A percentile compares a stretch with the other conserved stretches of the same genome.
These are phyloP conservation scores for Baryphthengus martii DNA, from an alignment of 2,113 vertebrate genomes.

Conservation along the genomic window DNA sequence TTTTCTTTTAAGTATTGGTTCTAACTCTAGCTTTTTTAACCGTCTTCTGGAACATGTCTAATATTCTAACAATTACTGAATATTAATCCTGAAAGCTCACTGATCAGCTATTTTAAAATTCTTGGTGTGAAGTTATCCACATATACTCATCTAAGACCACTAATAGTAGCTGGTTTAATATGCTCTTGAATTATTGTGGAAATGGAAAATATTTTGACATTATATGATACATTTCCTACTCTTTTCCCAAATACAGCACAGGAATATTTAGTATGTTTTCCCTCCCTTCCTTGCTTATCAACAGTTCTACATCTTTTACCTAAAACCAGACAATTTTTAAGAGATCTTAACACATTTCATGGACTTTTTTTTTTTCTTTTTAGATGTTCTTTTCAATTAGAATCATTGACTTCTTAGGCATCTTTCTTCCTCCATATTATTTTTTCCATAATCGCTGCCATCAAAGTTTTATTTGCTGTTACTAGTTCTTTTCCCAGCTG, in stretches of 20 bases:
- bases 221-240: neutral
- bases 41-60: neutral
- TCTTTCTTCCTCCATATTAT: conserved; percentile 10
- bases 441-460: conserved; percentile 26
- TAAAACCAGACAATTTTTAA: neutral
- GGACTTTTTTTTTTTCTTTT: neutral
- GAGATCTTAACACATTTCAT: neutral
- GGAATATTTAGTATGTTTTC: neutral
- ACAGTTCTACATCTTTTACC: neutral
- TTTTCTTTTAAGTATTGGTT: neutral
- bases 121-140: conserved; percentile 16
- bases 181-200: conserved; percentile 27
- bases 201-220: conserved; percentile 41
- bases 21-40: neutral
- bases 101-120: conserved; percentile 13
- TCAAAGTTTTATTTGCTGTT: conserved; percentile 34
- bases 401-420: neutral
- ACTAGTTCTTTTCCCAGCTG: conserved; percentile 31
- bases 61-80: conserved; percentile 15
- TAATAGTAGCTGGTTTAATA: conserved; percentile 22
- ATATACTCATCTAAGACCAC: neutral
- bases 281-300: neutral
- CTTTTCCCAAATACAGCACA: neutral
- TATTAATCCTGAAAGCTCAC: conserved; percentile 23
- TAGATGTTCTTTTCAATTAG: neutral